phyloP scores from a whole-genome alignment of 2,797 vertebrate genomes.

The Typhlichthys eigenmanni region DNA sequence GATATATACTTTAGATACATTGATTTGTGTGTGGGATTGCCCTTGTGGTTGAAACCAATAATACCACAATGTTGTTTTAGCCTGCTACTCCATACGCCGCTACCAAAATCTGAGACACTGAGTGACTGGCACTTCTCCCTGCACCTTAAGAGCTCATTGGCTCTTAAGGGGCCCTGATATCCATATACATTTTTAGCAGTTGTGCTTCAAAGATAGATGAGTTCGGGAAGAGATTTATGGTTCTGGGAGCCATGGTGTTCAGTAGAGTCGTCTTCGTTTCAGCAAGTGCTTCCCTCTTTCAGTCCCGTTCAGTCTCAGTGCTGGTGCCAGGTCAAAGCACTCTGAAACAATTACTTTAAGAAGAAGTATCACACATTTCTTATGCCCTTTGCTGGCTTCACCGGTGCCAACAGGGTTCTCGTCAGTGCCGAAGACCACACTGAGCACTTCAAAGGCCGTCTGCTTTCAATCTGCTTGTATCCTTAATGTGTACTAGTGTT shows the following conservation, averaged over 20 bases:
- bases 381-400: slow-evolving; percentile 41
- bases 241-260: background rate
- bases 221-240: too few relatives aligned
- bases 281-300: slow-evolving; percentile 11
- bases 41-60: too few relatives aligned
- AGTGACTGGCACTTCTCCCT: too few relatives aligned
- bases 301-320: slow-evolving; percentile 34
- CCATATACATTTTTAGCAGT: too few relatives aligned
- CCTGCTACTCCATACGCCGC: too few relatives aligned
- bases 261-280: slow-evolving; percentile 37
- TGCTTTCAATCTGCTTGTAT: slow-evolving; percentile 14
- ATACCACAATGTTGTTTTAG: too few relatives aligned
- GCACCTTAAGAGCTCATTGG: too few relatives aligned
- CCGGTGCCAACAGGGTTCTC: slow-evolving; percentile 44
- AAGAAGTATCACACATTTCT: slow-evolving; percentile 55
- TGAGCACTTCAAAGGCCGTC: slow-evolving; percentile 48
- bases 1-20: too few relatives aligned
- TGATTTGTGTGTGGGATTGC: too few relatives aligned
- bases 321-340: slow-evolving; percentile 49
- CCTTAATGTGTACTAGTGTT: background rate
- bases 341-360: slow-evolving; percentile 49
- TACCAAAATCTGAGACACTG: too few relatives aligned
- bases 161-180: too few relatives aligned
- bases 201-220: too few relatives aligned
- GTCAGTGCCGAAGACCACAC: slow-evolving; percentile 41